A percentile compares a stretch with the other conserved stretches of the same genome.
These are phyloP conservation scores for Mus pahari DNA, from an alignment of 2,113 vertebrate species.

Conservation along the genomic window DNA sequence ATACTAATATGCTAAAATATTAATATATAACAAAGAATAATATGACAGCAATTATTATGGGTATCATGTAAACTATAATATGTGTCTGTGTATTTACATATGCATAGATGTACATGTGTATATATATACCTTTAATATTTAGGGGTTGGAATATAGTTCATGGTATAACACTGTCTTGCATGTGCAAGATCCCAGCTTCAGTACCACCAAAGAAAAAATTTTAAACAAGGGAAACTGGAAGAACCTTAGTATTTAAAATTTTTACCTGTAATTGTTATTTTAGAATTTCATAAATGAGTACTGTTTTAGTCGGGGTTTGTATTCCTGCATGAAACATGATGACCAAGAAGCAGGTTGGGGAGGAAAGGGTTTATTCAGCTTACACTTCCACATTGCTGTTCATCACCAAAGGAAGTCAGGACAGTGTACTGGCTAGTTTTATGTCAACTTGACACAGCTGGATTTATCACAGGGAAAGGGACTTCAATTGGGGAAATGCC, in stretches of 20 bases:
- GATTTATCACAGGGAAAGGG: too few species aligned
- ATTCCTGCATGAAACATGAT: too few species aligned
- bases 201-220: neutral
- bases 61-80: neutral
- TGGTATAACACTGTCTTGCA: neutral
- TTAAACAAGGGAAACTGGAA: neutral
- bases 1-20: neutral
- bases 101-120: too few species aligned
- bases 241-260: neutral
- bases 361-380: too few species aligned
- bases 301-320: neutral
- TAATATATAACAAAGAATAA: neutral
- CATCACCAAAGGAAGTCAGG: too few species aligned
- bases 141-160: neutral
- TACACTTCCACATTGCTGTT: too few species aligned
- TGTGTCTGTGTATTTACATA: accelerated
- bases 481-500: too few species aligned
- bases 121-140: neutral
- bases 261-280: neutral
- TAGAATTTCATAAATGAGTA: neutral
- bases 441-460: too few species aligned
- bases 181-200: neutral
- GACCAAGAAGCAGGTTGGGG: too few species aligned
- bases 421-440: too few species aligned
- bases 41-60: neutral